Conservation (phyloP, 2,888 invertebrate species). For the Aromia moschata region DNA sequence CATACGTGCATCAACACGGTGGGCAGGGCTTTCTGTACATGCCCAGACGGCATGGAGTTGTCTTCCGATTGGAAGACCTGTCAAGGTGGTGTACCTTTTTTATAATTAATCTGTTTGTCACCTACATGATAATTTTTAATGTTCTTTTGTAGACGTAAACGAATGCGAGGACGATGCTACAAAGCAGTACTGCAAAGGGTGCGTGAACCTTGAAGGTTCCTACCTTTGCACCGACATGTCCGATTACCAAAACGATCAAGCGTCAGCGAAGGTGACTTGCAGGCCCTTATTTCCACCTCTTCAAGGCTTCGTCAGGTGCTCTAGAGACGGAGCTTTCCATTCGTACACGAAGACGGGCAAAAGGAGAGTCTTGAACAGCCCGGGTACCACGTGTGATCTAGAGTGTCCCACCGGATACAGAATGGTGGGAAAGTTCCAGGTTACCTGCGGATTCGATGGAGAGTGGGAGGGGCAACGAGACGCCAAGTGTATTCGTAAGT, state of each 20-base stretch:
- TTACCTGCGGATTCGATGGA: constrained; percentile 62
- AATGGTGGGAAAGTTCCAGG: constrained; percentile 62
- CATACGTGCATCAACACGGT: constrained; percentile 70
- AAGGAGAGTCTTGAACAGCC: constrained; percentile 59
- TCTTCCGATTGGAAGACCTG: constrained; percentile 58
- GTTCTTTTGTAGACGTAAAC: constrained; percentile 70
- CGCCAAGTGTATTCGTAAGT: constrained; percentile 64
- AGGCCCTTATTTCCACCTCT: constrained; percentile 62
- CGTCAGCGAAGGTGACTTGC: constrained; percentile 47
- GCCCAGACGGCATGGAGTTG: constrained; percentile 58
- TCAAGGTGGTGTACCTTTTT: too few relatives aligned
- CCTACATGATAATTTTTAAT: too few relatives aligned
- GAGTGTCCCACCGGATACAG: constrained; percentile 63
- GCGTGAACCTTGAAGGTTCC: constrained; percentile 73
- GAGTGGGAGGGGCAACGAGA: constrained; percentile 63
- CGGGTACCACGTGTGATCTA: constrained; percentile 64
- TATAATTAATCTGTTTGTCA: too few relatives aligned
- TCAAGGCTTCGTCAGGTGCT: constrained; percentile 64
- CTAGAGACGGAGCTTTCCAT: constrained; percentile 49
- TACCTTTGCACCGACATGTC: constrained; percentile 62
- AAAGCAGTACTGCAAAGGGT: constrained; percentile 61
- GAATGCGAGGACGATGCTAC: constrained; percentile 68
- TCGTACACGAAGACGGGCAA: constrained; percentile 51
- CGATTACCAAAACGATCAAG: constrained; percentile 46
- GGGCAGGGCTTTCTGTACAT: constrained; percentile 57